A percentile compares a stretch with the other conserved stretches of the same genome.
phyloP scores from a whole-genome alignment of 2,113 vertebrate species.

The Otolemur garnettii region DNA sequence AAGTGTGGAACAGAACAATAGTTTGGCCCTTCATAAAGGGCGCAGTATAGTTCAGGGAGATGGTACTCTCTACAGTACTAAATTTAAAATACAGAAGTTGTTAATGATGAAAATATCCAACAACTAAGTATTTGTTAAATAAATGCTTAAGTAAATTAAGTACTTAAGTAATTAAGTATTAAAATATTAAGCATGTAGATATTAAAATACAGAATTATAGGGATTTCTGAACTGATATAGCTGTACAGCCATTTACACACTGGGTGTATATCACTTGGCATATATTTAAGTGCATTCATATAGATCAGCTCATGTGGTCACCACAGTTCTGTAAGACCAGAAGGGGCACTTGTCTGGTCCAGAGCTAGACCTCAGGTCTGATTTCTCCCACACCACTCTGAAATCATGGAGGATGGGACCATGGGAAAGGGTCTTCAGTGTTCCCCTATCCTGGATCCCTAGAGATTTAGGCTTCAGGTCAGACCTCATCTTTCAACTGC shows the following conservation, averaged over 20 bases:
- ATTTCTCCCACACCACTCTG: neutral
- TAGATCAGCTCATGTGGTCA: neutral
- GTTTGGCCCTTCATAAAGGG: neutral
- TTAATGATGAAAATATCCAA: constrained; percentile 8
- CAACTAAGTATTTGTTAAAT: neutral
- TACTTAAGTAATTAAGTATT: neutral
- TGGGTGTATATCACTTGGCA: neutral
- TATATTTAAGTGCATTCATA: neutral
- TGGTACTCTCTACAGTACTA: neutral
- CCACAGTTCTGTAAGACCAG: neutral
- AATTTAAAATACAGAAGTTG: constrained; percentile 46
- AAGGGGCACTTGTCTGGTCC: neutral
- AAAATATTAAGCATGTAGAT: neutral
- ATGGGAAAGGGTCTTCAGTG: neutral
- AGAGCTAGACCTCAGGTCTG: neutral
- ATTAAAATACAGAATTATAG: neutral
- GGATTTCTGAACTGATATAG: neutral
- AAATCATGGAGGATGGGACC: neutral
- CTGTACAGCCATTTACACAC: no score
- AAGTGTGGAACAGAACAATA: neutral
- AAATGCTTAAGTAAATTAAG: neutral
- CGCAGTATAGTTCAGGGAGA: neutral
- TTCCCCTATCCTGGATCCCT: neutral
- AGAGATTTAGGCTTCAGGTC: neutral
- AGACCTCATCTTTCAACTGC: constrained; percentile 14